Percentiles rank a stretch among this genome's conserved stretches.
Evolutionary conservation across 1,140 invertebrate species (phyloP).

Genomic region (Sipha flava): DNA sequence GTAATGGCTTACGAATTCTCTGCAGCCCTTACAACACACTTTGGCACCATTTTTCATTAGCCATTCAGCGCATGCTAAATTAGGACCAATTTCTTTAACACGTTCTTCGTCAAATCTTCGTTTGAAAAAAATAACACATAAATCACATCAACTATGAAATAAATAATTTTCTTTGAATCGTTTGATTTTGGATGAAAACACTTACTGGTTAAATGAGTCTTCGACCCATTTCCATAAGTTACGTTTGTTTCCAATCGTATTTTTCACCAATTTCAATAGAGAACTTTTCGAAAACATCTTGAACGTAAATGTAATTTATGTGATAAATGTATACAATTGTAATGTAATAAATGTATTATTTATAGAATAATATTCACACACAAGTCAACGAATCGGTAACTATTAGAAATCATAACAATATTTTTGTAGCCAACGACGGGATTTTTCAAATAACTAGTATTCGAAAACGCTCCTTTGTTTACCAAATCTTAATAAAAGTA

Average conservation of each 20-base stretch:
- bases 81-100: slow-evolving; percentile 66
- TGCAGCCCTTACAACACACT: slow-evolving; percentile 55
- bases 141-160: neutral
- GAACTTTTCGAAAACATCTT: neutral
- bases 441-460: too few relatives aligned
- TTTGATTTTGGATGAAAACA: neutral
- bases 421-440: too few relatives aligned
- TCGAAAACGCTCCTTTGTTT: too few relatives aligned
- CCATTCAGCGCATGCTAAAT: slow-evolving; percentile 86
- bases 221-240: slow-evolving; percentile 5
- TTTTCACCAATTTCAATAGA: neutral
- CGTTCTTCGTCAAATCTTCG: slow-evolving; percentile 45
- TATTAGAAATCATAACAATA: too few relatives aligned
- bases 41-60: slow-evolving; percentile 69
- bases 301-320: too few relatives aligned
- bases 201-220: slow-evolving; percentile 1
- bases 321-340: too few relatives aligned
- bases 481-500: too few relatives aligned
- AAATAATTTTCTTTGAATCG: neutral
- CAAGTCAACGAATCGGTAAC: too few relatives aligned
- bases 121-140: neutral
- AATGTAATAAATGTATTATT: too few relatives aligned
- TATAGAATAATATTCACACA: too few relatives aligned
- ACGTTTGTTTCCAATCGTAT: neutral
- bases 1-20: slow-evolving; percentile 56